A percentile compares a stretch with the other conserved stretches of the same genome.
Conservation (phyloP, 2,888 invertebrate genomes). For the Rapana venosa region DNA sequence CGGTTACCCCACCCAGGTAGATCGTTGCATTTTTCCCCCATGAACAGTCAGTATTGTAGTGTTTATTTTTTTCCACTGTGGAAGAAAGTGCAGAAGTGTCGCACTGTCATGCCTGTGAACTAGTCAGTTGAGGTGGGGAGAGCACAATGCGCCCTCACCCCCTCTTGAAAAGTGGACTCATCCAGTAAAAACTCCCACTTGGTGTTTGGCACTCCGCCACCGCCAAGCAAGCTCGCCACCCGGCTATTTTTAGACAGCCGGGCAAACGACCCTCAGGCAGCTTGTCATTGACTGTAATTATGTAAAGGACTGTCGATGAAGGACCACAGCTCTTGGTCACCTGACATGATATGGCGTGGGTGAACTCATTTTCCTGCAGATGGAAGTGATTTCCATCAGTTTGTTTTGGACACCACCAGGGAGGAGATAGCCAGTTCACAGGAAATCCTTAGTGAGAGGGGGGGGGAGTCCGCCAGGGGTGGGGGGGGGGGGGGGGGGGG, state of each 20-base stretch:
- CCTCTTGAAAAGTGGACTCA: constrained; percentile 14
- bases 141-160: no score
- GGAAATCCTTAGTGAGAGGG: not conserved
- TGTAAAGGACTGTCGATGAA: no score
- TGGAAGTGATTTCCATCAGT: not conserved
- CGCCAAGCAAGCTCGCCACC: constrained; percentile 23
- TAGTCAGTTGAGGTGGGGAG: no score
- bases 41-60: no score
- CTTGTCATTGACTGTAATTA: not conserved
- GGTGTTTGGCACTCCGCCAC: constrained; percentile 21
- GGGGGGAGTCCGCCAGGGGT: not conserved
- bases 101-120: no score
- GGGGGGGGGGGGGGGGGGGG: not conserved
- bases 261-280: constrained; percentile 16
- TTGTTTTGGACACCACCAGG: no score
- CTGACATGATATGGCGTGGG: no score
- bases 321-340: not conserved
- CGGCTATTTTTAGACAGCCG: constrained; percentile 20
- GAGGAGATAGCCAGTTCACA: not conserved
- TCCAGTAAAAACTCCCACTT: constrained; percentile 20
- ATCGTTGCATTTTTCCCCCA: no score
- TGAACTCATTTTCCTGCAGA: not conserved
- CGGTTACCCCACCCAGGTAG: no score
- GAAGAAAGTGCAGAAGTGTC: no score
- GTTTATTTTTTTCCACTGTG: no score